Conservation (phyloP, 2,888 invertebrate species). For the Bombyx huttoni region DNA sequence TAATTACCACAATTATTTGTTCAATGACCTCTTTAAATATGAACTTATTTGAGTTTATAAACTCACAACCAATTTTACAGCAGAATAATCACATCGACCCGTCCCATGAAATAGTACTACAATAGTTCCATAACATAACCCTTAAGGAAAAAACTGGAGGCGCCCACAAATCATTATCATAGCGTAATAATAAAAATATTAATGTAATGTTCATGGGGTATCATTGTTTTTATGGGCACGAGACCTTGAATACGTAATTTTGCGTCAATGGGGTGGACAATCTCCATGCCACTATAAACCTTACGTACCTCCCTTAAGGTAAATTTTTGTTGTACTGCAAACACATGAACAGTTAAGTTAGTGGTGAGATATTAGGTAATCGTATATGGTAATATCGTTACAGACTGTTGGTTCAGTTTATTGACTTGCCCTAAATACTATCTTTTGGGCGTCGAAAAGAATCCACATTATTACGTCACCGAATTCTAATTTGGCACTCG, state of each 20-base stretch:
- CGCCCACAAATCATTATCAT: slow-evolving; percentile 1
- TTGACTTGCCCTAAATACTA: not conserved
- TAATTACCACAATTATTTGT: too few species aligned
- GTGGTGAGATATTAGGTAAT: not conserved
- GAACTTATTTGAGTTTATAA: too few species aligned
- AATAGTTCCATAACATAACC: not conserved
- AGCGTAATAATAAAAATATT: slow-evolving; percentile 3
- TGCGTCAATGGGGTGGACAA: slow-evolving; percentile 13
- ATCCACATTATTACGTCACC: too few species aligned
- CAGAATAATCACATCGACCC: not conserved
- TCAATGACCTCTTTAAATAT: too few species aligned
- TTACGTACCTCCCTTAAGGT: not conserved
- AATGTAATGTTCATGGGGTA: slow-evolving; percentile 18
- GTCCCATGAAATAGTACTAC: not conserved
- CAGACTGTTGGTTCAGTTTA: not conserved
- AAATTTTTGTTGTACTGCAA: not conserved
- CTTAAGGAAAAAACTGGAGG: not conserved
- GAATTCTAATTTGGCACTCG: too few species aligned
- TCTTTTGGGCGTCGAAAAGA: not conserved
- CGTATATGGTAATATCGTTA: not conserved
- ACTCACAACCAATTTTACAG: not conserved
- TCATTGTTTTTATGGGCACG: slow-evolving; percentile 19
- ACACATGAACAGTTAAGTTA: not conserved
- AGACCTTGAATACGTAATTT: slow-evolving; percentile 19
- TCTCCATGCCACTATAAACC: not conserved